phyloP scores from a whole-genome alignment of 2,888 invertebrate genomes.

The Caenorhabditis parvicauda region DNA sequence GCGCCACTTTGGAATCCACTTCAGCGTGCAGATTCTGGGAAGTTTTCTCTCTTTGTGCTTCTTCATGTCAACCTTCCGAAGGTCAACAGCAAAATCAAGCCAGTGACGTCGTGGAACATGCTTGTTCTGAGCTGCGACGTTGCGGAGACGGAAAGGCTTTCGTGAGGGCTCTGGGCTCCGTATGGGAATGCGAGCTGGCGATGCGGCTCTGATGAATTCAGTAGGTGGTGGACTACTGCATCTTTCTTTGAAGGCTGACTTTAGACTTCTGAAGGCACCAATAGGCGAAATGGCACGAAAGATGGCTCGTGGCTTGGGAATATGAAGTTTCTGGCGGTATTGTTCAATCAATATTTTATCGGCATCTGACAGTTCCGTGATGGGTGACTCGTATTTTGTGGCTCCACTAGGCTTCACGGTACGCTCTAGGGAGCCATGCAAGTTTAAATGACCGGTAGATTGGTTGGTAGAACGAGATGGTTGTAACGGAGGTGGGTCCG shows the following conservation, averaged over 20 bases:
- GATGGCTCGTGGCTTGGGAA: slow-evolving; percentile 41
- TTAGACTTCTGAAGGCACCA: slow-evolving; percentile 21
- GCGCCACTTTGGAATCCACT: slow-evolving; percentile 40
- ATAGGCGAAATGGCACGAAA: slow-evolving; percentile 36
- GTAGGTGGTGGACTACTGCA: slow-evolving; percentile 18
- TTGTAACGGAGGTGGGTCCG: slow-evolving; percentile 24
- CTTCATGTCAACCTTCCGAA: slow-evolving; percentile 30
- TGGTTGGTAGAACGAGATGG: slow-evolving; percentile 15
- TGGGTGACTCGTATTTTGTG: slow-evolving; percentile 28
- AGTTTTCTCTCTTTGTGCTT: slow-evolving; percentile 22
- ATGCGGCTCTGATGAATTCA: slow-evolving; percentile 16
- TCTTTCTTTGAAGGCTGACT: slow-evolving; percentile 19
- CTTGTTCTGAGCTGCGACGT: slow-evolving; percentile 11
- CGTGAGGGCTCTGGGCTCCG: slow-evolving; percentile 17
- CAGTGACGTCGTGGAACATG: slow-evolving; percentile 19
- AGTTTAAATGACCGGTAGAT: slow-evolving; percentile 37
- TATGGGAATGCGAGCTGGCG: slow-evolving; percentile 14
- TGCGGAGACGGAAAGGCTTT: slow-evolving; percentile 15
- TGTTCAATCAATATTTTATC: slow-evolving; percentile 46
- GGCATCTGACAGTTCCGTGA: slow-evolving; percentile 43
- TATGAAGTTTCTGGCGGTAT: slow-evolving; percentile 43
- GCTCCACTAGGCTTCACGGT: slow-evolving; percentile 50
- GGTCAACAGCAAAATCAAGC: slow-evolving; percentile 28
- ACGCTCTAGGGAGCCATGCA: slow-evolving; percentile 44
- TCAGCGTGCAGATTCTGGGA: slow-evolving; percentile 25